Evolutionary conservation across 1,140 invertebrate species (phyloP).

Genomic region (Acromyrmex echinatior): DNA sequence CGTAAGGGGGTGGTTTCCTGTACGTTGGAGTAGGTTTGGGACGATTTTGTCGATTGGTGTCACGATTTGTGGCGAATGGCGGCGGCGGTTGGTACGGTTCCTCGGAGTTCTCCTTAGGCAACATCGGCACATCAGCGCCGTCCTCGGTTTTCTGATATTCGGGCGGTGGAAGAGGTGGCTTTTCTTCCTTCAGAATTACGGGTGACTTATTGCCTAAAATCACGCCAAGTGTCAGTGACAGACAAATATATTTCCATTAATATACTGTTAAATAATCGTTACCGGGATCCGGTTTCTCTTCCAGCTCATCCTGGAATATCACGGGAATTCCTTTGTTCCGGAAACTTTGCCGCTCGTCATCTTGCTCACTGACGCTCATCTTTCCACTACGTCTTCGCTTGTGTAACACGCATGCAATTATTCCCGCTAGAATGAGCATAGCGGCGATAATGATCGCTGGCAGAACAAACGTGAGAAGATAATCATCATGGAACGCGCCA

Average conservation of each 20-base stretch:
- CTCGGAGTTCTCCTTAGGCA: conserved; percentile 85
- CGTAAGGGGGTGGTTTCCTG: conserved; percentile 96
- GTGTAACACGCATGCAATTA: conserved; percentile 96
- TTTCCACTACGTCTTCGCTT: conserved; percentile 93
- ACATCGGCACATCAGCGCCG: conserved; percentile 85
- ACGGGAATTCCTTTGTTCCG: conserved; percentile 97
- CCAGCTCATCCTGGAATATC: conserved; percentile 97
- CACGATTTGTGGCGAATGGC: conserved; percentile 91
- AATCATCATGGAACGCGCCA: conserved; percentile 90
- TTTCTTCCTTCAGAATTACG: conserved; percentile 97
- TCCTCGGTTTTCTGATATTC: conserved; percentile 90
- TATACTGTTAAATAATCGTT: conserved; percentile 23
- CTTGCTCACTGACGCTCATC: conserved; percentile 91
- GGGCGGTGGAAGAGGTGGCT: conserved; percentile 94
- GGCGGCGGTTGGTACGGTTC: conserved; percentile 90
- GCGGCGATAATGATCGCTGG: conserved; percentile 95
- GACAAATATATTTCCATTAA: conserved; percentile 11
- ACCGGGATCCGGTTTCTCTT: conserved; percentile 95
- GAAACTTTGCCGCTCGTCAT: conserved; percentile 93
- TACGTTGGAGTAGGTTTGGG: conserved; percentile 95
- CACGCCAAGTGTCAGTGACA: neutral
- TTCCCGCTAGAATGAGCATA: conserved; percentile 94
- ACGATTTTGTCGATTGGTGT: conserved; percentile 89
- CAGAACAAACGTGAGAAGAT: conserved; percentile 96
- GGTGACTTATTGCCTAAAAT: conserved; percentile 92